phyloP scores from a whole-genome alignment of 2,113 vertebrate genomes.

The Hippocampus zosterae region DNA sequence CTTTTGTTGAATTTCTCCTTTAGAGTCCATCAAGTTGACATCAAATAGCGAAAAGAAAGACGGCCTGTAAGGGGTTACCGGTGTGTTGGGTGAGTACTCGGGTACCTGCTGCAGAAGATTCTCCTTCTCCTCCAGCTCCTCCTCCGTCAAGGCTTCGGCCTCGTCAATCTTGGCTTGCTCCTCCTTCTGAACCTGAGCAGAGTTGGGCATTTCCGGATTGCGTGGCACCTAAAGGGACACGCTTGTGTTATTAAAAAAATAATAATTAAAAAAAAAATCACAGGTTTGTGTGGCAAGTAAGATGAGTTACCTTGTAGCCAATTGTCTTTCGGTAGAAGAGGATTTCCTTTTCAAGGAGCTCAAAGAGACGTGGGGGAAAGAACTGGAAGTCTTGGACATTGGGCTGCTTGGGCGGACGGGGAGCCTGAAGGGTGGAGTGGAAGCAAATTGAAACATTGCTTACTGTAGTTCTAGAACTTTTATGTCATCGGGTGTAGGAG shows the following conservation, averaged over 20 bases:
- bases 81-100: not conserved
- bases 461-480: too few relatives aligned
- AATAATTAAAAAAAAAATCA: not conserved
- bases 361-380: constrained; percentile 95
- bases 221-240: constrained; percentile 81
- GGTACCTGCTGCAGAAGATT: constrained; percentile 91
- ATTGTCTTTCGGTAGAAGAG: constrained; percentile 99
- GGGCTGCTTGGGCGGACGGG: constrained; percentile 94
- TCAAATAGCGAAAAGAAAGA: too few relatives aligned
- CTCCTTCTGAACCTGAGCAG: constrained; percentile 90
- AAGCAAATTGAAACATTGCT: too few relatives aligned
- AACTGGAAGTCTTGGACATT: constrained; percentile 99
- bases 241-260: not conserved
- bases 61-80: too few relatives aligned
- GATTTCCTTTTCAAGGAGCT: constrained; percentile 96
- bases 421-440: constrained; percentile 75
- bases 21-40: too few relatives aligned
- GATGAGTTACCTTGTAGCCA: constrained; percentile 86
- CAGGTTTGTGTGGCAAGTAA: not conserved
- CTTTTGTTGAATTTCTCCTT: too few relatives aligned
- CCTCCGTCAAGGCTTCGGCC: constrained; percentile 91
- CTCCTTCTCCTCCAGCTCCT: constrained; percentile 97
- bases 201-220: constrained; percentile 92
- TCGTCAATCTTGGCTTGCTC: constrained; percentile 97
- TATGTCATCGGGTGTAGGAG: too few relatives aligned